phyloP scores from a whole-genome alignment of 2,888 invertebrate species.

The Odontocerum albicorne region DNA sequence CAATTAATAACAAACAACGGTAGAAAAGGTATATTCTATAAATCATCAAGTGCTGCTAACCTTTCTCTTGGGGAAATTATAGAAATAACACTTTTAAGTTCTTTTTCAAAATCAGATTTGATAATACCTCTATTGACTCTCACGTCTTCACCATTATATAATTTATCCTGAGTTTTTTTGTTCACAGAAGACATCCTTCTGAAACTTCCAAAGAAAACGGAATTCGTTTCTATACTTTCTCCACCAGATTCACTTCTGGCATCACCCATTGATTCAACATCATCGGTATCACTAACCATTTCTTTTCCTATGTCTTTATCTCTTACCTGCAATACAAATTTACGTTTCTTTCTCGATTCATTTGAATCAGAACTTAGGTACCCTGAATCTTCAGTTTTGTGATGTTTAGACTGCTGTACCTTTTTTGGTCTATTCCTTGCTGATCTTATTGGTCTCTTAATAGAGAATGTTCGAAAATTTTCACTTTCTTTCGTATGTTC shows the following conservation, averaged over 20 bases:
- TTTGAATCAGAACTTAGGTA: constrained; percentile 84
- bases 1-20: background rate
- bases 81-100: constrained; percentile 22
- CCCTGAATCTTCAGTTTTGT: constrained; percentile 72
- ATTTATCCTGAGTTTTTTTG: constrained; percentile 8
- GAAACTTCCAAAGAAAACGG: constrained; percentile 80
- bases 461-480: background rate
- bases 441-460: constrained; percentile 35
- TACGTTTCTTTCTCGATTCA: constrained; percentile 58
- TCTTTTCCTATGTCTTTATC: constrained; percentile 38
- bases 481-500: constrained; percentile 40
- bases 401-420: constrained; percentile 45
- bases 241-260: constrained; percentile 85
- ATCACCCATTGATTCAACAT: constrained; percentile 75
- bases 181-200: constrained; percentile 43
- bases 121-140: constrained; percentile 8
- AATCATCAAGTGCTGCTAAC: constrained; percentile 26
- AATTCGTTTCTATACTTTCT: constrained; percentile 85
- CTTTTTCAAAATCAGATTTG: constrained; percentile 21
- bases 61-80: constrained; percentile 25
- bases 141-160: constrained; percentile 11
- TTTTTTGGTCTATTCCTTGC: constrained; percentile 27
- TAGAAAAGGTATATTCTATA: constrained; percentile 13
- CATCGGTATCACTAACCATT: constrained; percentile 66
- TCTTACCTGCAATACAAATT: constrained; percentile 51